A percentile compares a stretch with the other conserved stretches of the same genome.
Conservation (phyloP, 2,797 vertebrate genomes). For the Pseudomugil tenellus region DNA sequence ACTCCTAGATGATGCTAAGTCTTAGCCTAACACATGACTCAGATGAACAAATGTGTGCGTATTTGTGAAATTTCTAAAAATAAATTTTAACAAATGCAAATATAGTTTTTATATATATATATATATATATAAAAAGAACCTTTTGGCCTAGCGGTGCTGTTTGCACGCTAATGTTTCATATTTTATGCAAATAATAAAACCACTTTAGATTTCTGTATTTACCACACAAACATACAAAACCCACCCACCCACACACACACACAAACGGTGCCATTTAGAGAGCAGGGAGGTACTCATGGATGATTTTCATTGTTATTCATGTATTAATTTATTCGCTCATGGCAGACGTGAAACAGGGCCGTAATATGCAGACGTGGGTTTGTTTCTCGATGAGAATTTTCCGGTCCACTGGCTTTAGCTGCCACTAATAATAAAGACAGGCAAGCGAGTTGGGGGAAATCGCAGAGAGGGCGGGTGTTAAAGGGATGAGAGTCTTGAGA, state of each 20-base stretch:
- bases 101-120: too few species aligned
- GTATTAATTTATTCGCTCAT: constrained; percentile 84
- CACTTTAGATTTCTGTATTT: constrained; percentile 17
- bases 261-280: constrained; percentile 63
- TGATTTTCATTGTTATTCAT: constrained; percentile 85
- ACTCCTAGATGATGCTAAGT: constrained; percentile 16
- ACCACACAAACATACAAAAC: constrained; percentile 21
- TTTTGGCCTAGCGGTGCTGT: background rate
- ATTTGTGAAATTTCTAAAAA: too few species aligned
- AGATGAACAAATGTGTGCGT: too few species aligned
- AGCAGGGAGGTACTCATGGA: constrained; percentile 63
- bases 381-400: constrained; percentile 84
- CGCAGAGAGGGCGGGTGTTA: background rate
- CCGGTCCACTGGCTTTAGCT: constrained; percentile 79
- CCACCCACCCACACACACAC: constrained; percentile 37
- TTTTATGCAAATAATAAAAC: constrained; percentile 57
- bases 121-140: background rate
- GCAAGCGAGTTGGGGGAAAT: constrained; percentile 49
- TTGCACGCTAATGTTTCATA: constrained; percentile 29
- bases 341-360: constrained; percentile 77
- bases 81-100: background rate
- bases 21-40: constrained; percentile 6
- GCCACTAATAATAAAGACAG: constrained; percentile 83
- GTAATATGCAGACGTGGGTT: constrained; percentile 85
- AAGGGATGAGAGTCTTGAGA: constrained; percentile 9